Percentiles rank a stretch among this genome's conserved stretches.
phyloP scores from a whole-genome alignment of 2,888 invertebrate species.

The Temnothorax unifasciatus region DNA sequence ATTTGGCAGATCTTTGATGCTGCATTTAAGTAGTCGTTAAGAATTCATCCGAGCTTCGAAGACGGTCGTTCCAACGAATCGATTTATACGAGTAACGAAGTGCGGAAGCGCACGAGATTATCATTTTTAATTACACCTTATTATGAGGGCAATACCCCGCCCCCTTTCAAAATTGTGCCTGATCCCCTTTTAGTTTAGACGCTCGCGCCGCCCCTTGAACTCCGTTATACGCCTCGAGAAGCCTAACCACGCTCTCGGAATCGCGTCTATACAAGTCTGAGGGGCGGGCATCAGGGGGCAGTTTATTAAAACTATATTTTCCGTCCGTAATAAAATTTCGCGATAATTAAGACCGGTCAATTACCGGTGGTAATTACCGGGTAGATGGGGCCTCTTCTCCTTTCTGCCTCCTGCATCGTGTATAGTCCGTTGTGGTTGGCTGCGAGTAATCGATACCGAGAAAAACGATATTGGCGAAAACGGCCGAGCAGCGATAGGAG shows the following conservation, averaged over 20 bases:
- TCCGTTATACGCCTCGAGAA: slow-evolving; percentile 30
- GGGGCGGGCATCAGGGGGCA: slow-evolving; percentile 59
- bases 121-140: slow-evolving; percentile 52
- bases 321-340: slow-evolving; percentile 79
- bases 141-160: not conserved
- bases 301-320: slow-evolving; percentile 79
- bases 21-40: slow-evolving; percentile 38
- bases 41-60: slow-evolving; percentile 30
- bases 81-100: slow-evolving; percentile 39
- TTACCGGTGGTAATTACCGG: slow-evolving; percentile 80
- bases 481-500: slow-evolving; percentile 39
- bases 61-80: slow-evolving; percentile 18
- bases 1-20: slow-evolving; percentile 34
- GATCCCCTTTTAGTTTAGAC: slow-evolving; percentile 13
- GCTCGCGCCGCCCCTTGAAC: slow-evolving; percentile 11
- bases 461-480: slow-evolving; percentile 60
- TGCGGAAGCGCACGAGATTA: slow-evolving; percentile 35
- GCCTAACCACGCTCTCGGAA: slow-evolving; percentile 34
- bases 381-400: slow-evolving; percentile 54
- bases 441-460: slow-evolving; percentile 72
- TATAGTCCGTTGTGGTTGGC: slow-evolving; percentile 63
- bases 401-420: slow-evolving; percentile 3
- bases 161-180: slow-evolving; percentile 35
- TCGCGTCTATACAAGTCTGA: slow-evolving; percentile 24
- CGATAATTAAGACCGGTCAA: slow-evolving; percentile 80